These are phyloP conservation scores for Drosophila pruinosa DNA, from an alignment of 1,140 invertebrate genomes.

Conservation along the genomic window DNA sequence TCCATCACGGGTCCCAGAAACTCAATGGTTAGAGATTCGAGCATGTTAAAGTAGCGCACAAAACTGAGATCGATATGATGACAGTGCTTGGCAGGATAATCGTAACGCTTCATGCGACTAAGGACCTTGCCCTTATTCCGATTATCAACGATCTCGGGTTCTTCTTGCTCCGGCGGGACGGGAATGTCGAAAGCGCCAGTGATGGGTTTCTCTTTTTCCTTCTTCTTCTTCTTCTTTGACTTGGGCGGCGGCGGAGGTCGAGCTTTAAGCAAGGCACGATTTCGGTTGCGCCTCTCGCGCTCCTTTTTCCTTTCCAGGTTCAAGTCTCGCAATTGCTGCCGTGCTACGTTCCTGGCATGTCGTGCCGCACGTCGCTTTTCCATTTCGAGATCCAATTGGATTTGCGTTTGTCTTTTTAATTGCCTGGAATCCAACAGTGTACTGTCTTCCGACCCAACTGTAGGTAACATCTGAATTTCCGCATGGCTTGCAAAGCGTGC, in stretches of 20 bases:
- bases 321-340: conserved; percentile 49
- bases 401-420: too few relatives aligned
- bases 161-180: conserved; percentile 51
- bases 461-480: too few relatives aligned
- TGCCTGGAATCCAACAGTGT: too few relatives aligned
- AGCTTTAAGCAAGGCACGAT: background rate
- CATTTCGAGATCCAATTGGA: too few relatives aligned
- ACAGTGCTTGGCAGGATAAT: conserved; percentile 61
- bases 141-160: conserved; percentile 47
- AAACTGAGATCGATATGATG: conserved; percentile 66
- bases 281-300: conserved; percentile 3
- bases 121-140: conserved; percentile 54
- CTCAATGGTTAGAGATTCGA: conserved; percentile 53
- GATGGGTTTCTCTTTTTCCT: background rate
- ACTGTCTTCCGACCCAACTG: too few relatives aligned
- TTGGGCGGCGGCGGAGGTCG: background rate
- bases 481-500: too few relatives aligned
- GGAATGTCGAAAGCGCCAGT: conserved; percentile 43
- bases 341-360: conserved; percentile 36
- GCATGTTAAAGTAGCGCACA: conserved; percentile 51
- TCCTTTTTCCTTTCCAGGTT: background rate
- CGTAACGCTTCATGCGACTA: conserved; percentile 7
- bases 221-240: conserved; percentile 17
- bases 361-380: conserved; percentile 13
- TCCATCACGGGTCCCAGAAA: conserved; percentile 56